These are phyloP conservation scores for Pogona vitticeps DNA, from an alignment of 2,113 vertebrate genomes.

Conservation along the genomic window DNA sequence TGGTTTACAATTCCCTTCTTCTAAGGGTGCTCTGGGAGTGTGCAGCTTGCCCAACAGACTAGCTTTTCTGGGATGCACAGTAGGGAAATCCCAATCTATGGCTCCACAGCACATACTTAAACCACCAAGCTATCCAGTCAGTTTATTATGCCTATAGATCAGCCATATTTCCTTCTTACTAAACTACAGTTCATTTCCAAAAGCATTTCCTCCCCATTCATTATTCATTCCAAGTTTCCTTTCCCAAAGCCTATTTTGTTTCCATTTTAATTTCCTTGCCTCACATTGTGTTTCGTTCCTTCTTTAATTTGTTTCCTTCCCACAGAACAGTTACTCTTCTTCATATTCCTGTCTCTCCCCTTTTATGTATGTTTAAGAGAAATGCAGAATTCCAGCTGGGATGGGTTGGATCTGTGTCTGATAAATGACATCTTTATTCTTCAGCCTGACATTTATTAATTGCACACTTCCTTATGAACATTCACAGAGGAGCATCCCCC, in stretches of 20 bases:
- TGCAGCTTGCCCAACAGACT: too few relatives aligned
- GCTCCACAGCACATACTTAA: too few relatives aligned
- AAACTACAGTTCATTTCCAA: not conserved
- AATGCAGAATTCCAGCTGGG: not conserved
- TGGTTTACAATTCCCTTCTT: too few relatives aligned
- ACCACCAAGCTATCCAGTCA: too few relatives aligned
- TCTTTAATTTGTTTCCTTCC: not conserved
- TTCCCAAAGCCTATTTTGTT: constrained; percentile 7
- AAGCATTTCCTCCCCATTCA: constrained; percentile 1
- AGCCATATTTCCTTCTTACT: too few relatives aligned
- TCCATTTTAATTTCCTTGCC: not conserved
- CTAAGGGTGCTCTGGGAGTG: not conserved
- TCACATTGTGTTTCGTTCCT: not conserved
- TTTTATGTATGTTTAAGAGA: not conserved
- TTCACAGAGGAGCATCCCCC: not conserved
- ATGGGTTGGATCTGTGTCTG: not conserved
- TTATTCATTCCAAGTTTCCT: not conserved
- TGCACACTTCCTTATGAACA: not conserved
- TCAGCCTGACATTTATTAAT: constrained; percentile 33
- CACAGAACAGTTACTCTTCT: not conserved
- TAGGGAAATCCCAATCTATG: too few relatives aligned
- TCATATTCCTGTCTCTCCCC: fast-evolving
- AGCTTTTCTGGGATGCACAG: too few relatives aligned
- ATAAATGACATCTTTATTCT: constrained; percentile 11
- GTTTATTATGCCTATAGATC: too few relatives aligned